A percentile compares a stretch with the other conserved stretches of the same genome.
Evolutionary conservation across 2,113 vertebrate genomes (phyloP).

Genomic region (Sturnus vulgaris): DNA sequence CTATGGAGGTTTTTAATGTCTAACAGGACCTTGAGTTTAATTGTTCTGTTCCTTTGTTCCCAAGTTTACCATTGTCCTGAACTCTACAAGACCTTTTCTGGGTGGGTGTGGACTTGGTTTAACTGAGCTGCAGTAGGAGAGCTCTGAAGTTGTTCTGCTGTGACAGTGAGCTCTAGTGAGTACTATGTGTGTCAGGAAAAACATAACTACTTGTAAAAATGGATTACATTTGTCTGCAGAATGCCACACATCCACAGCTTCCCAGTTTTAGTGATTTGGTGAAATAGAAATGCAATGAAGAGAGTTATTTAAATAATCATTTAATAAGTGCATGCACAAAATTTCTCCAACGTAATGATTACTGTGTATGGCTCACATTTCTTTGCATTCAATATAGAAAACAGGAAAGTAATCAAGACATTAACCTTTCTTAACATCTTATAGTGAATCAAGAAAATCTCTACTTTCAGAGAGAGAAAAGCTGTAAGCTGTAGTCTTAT

Average conservation of each 20-base stretch:
- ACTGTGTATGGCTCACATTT: not conserved
- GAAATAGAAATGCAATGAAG: not conserved
- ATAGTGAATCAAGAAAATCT: not conserved
- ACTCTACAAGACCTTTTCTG: not conserved
- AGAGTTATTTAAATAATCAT: not conserved
- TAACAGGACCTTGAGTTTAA: not conserved
- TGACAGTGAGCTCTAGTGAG: not conserved
- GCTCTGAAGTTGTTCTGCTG: not conserved
- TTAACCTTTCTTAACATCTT: not conserved
- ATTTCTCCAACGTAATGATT: not conserved
- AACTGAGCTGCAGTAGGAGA: not conserved
- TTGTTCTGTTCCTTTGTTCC: not conserved
- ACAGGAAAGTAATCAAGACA: not conserved
- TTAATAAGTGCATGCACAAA: not conserved
- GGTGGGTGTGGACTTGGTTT: not conserved
- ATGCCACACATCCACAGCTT: not conserved
- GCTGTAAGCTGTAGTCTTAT: not conserved
- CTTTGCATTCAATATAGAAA: not conserved
- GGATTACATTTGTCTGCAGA: not conserved
- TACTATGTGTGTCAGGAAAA: not conserved
- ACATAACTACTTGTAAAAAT: accelerated
- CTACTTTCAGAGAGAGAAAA: not conserved
- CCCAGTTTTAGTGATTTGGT: not conserved
- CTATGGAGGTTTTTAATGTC: not conserved
- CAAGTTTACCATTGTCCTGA: not conserved